Conservation (phyloP, 2,888 invertebrate genomes). For the Luffia ferchaultella region DNA sequence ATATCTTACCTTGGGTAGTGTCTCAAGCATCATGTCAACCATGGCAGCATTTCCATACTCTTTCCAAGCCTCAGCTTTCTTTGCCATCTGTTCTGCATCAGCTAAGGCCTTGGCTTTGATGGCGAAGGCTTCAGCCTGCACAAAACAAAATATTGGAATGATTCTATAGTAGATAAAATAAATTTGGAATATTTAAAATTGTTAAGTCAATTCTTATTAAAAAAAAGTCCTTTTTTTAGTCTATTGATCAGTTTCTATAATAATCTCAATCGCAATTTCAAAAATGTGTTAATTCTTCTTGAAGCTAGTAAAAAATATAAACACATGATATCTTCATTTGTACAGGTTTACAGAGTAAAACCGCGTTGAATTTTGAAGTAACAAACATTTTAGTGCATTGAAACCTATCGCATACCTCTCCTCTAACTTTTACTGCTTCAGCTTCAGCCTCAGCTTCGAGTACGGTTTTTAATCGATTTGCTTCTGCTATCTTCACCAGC, state of each 20-base stretch:
- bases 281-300: too few species aligned
- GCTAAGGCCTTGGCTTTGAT: conserved; percentile 95
- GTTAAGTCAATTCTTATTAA: too few species aligned
- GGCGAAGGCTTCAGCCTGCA: conserved; percentile 86
- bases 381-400: too few species aligned
- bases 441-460: conserved; percentile 96
- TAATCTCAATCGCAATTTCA: too few species aligned
- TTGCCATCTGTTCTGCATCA: conserved; percentile 96
- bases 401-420: conserved; percentile 69
- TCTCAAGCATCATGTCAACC: conserved; percentile 96
- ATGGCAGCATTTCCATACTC: conserved; percentile 96
- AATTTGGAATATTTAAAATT: too few species aligned
- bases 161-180: too few species aligned
- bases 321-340: too few species aligned
- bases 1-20: conserved; percentile 88
- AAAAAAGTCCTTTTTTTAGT: too few species aligned
- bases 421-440: conserved; percentile 83
- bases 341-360: too few species aligned
- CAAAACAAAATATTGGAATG: conserved; percentile 10
- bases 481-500: conserved; percentile 94
- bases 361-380: too few species aligned
- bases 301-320: too few species aligned
- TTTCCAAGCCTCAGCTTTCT: conserved; percentile 96
- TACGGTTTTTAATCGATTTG: conserved; percentile 86
- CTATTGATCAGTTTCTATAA: too few species aligned